Evolutionary conservation across 1,140 invertebrate genomes (phyloP).

Genomic region (Harlomillsia oculata): DNA sequence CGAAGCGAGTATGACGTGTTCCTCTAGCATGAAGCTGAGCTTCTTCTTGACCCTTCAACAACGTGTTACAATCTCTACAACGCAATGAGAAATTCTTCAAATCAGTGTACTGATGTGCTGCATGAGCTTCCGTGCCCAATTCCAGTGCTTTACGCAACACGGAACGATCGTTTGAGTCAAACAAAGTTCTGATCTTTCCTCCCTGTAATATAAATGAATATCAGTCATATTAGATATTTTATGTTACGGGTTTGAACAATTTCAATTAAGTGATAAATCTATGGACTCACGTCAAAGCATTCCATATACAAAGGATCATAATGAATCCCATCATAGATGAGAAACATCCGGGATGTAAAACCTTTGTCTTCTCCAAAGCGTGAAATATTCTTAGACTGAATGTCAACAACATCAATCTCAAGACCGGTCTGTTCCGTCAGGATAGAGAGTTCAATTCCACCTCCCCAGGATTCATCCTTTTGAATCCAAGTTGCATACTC

Average conservation of each 20-base stretch:
- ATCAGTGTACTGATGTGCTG: constrained; percentile 78
- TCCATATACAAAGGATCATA: constrained; percentile 89
- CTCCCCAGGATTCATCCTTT: constrained; percentile 79
- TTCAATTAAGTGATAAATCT: background rate
- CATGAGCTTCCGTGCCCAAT: constrained; percentile 75
- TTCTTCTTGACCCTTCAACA: constrained; percentile 63
- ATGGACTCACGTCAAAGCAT: constrained; percentile 47
- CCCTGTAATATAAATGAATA: constrained; percentile 46
- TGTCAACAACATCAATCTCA: constrained; percentile 90
- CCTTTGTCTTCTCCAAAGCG: constrained; percentile 87
- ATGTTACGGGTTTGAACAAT: background rate
- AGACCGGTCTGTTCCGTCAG: constrained; percentile 77
- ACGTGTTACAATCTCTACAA: constrained; percentile 65
- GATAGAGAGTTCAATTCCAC: constrained; percentile 85
- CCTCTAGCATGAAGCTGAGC: constrained; percentile 73
- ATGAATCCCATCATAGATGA: constrained; percentile 74
- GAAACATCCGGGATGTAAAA: constrained; percentile 71
- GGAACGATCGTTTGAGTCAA: constrained; percentile 60
- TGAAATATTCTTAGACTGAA: constrained; percentile 77
- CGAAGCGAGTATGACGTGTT: constrained; percentile 76
- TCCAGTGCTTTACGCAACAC: constrained; percentile 68
- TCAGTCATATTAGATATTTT: background rate
- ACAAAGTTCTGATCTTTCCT: constrained; percentile 63
- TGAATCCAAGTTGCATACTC: constrained; percentile 85
- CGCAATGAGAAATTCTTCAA: constrained; percentile 73